phyloP scores from a whole-genome alignment of 2,113 vertebrate genomes.

The Nematolebias whitei region DNA sequence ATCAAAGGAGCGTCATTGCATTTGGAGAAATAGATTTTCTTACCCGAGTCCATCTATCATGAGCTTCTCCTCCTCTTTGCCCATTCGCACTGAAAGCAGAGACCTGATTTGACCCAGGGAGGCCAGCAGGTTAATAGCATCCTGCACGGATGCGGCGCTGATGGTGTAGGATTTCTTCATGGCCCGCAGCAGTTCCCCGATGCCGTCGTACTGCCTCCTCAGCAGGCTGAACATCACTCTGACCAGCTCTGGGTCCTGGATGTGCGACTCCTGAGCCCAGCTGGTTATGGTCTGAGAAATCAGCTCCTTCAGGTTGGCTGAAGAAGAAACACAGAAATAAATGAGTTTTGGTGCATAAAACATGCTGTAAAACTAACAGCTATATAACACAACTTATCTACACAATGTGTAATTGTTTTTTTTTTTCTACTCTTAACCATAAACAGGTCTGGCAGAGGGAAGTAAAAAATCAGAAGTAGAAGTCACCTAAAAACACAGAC shows the following conservation, averaged over 20 bases:
- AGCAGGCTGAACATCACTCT: slow-evolving; percentile 95
- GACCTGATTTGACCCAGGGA: slow-evolving; percentile 96
- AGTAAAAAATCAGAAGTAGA: too few species aligned
- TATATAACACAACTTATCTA: too few species aligned
- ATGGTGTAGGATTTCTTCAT: slow-evolving; percentile 96
- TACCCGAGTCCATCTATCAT: slow-evolving; percentile 98
- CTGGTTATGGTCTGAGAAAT: slow-evolving; percentile 95
- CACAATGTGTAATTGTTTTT: too few species aligned
- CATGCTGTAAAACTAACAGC: not conserved
- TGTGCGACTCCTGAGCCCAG: slow-evolving; percentile 95
- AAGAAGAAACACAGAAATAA: slow-evolving; percentile 8
- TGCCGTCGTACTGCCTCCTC: slow-evolving; percentile 95
- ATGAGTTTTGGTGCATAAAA: not conserved
- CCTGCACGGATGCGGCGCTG: slow-evolving; percentile 89
- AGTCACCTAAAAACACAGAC: too few species aligned
- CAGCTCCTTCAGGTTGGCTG: slow-evolving; percentile 93
- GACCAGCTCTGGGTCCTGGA: slow-evolving; percentile 92
- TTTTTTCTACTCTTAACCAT: not conserved
- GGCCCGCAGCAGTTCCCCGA: slow-evolving; percentile 92
- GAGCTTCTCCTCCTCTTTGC: slow-evolving; percentile 93
- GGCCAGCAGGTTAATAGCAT: slow-evolving; percentile 89
- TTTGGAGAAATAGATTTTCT: slow-evolving; percentile 35
- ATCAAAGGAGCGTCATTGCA: not conserved
- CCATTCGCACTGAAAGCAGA: slow-evolving; percentile 95
- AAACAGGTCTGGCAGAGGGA: too few species aligned